These are phyloP conservation scores for Drosophila antonietae DNA, from an alignment of 2,888 invertebrate genomes.

Conservation along the genomic window DNA sequence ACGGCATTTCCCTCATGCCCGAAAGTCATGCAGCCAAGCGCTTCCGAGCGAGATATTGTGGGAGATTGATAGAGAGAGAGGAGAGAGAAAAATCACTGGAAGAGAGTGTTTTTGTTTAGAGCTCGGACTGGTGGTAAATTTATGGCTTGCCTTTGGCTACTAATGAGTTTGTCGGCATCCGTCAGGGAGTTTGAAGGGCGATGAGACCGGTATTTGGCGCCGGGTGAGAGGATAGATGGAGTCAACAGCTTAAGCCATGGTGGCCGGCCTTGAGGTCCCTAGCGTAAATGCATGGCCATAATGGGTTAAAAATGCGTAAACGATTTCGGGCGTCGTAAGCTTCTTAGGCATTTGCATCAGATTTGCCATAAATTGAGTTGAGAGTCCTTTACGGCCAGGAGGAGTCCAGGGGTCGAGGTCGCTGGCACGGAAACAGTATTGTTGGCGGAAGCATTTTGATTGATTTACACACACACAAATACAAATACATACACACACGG, in stretches of 20 bases:
- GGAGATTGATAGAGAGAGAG: too few species aligned
- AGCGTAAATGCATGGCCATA: constrained; percentile 29
- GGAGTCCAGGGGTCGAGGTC: constrained; percentile 8
- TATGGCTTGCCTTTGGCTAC: constrained; percentile 73
- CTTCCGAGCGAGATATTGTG: not conserved
- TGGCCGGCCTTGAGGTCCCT: constrained; percentile 43
- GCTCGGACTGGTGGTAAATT: constrained; percentile 63
- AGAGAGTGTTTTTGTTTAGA: constrained; percentile 35
- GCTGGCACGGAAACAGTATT: constrained; percentile 30
- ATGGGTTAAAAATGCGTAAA: constrained; percentile 79
- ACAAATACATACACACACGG: constrained; percentile 18
- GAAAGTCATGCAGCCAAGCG: constrained; percentile 24
- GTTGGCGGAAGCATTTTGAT: constrained; percentile 72
- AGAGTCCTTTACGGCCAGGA: not conserved
- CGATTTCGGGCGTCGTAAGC: constrained; percentile 75
- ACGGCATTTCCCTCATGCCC: constrained; percentile 55
- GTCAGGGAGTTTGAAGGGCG: constrained; percentile 37
- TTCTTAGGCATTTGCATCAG: constrained; percentile 75
- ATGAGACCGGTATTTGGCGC: constrained; percentile 5
- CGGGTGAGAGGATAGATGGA: not conserved
- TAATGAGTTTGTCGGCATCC: constrained; percentile 78
- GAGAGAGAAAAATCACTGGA: not conserved
- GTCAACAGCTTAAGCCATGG: constrained; percentile 47
- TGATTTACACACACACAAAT: constrained; percentile 70
- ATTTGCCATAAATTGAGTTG: constrained; percentile 69